Percentiles rank a stretch among this genome's conserved stretches.
Evolutionary conservation across 2,888 invertebrate genomes (phyloP).

Genomic region (Scelioninae gen. 2): DNA sequence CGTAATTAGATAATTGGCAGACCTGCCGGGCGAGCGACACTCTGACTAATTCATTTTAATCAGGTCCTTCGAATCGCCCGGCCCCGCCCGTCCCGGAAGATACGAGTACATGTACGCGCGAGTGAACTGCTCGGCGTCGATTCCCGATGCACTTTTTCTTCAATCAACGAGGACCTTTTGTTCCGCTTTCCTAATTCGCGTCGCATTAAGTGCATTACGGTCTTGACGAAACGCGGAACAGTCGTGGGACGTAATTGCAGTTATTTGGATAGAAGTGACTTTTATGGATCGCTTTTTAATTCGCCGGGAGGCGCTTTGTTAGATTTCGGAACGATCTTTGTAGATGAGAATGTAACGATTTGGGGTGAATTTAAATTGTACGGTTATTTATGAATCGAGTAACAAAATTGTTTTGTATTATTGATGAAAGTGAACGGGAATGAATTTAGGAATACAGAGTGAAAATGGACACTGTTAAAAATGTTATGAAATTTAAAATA

Average conservation of each 20-base stretch:
- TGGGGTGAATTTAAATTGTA: too few species aligned
- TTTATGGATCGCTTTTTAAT: too few species aligned
- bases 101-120: slow-evolving; percentile 22
- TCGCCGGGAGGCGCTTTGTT: too few species aligned
- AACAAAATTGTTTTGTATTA: too few species aligned
- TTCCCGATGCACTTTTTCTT: slow-evolving; percentile 56
- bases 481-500: too few species aligned
- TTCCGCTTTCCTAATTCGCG: slow-evolving; percentile 1
- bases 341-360: too few species aligned
- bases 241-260: neutral
- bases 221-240: neutral
- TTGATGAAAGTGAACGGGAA: too few species aligned
- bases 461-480: too few species aligned
- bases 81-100: slow-evolving; percentile 9
- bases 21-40: slow-evolving; percentile 61
- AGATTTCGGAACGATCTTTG: too few species aligned
- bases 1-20: slow-evolving; percentile 68
- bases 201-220: slow-evolving; percentile 11
- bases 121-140: slow-evolving; percentile 46
- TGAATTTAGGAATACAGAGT: too few species aligned
- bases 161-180: slow-evolving; percentile 18
- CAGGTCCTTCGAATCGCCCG: slow-evolving; percentile 38
- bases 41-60: slow-evolving; percentile 69
- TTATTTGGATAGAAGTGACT: too few species aligned
- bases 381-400: too few species aligned